phyloP scores from a whole-genome alignment of 2,113 vertebrate genomes.

The Apeltes quadracus region DNA sequence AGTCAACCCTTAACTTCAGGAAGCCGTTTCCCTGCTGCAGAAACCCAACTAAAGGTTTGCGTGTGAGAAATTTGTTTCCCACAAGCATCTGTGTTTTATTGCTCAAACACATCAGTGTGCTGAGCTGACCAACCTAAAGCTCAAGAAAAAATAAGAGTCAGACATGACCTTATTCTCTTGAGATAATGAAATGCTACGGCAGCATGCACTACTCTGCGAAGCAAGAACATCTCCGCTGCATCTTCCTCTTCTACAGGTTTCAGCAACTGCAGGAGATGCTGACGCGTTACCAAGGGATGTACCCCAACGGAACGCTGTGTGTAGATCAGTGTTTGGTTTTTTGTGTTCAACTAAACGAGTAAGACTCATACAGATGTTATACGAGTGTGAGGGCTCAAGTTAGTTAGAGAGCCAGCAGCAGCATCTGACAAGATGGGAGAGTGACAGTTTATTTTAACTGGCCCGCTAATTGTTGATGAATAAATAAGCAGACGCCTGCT shows the following conservation, averaged over 20 bases:
- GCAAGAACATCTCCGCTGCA: background rate
- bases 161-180: background rate
- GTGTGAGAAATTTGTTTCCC: background rate
- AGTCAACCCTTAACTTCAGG: no score
- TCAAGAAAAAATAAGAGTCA: background rate
- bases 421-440: background rate
- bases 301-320: background rate
- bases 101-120: background rate
- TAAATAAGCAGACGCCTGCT: background rate
- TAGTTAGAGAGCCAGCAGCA: background rate
- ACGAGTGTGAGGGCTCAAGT: background rate
- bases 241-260: background rate
- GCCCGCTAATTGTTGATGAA: background rate
- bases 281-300: background rate
- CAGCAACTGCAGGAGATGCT: background rate
- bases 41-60: no score
- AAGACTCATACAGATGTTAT: background rate
- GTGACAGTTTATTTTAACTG: background rate
- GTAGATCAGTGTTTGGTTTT: background rate
- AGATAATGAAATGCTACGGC: background rate
- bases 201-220: background rate
- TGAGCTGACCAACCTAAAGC: background rate
- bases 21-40: no score
- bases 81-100: background rate
- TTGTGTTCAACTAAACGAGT: background rate